These are phyloP conservation scores for Parnassius orleans DNA, from an alignment of 2,888 invertebrate genomes.

Conservation along the genomic window DNA sequence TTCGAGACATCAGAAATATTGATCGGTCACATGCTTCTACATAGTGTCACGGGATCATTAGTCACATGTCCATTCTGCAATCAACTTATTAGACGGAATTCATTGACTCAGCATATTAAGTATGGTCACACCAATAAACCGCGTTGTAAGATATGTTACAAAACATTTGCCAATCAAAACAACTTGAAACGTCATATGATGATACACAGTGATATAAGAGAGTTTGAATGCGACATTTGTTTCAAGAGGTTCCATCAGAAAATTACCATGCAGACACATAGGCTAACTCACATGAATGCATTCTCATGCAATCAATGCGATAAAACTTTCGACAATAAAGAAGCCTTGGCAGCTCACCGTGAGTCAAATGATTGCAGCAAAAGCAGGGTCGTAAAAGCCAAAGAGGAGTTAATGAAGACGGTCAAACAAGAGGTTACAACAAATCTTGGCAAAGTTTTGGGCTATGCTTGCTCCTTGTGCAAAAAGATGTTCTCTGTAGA, in stretches of 20 bases:
- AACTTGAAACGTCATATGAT: slow-evolving; percentile 76
- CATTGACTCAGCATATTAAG: slow-evolving; percentile 72
- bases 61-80: slow-evolving; percentile 70
- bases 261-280: slow-evolving; percentile 75
- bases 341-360: slow-evolving; percentile 48
- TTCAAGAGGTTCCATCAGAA: slow-evolving; percentile 71
- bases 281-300: slow-evolving; percentile 64
- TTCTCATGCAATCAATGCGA: slow-evolving; percentile 65
- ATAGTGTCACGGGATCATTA: slow-evolving; percentile 53
- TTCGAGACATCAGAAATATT: slow-evolving; percentile 72
- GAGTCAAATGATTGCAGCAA: slow-evolving; percentile 54
- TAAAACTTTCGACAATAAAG: slow-evolving; percentile 53
- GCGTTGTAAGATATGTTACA: slow-evolving; percentile 61
- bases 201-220: slow-evolving; percentile 68
- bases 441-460: slow-evolving; percentile 61
- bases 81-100: slow-evolving; percentile 60
- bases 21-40: slow-evolving; percentile 70
- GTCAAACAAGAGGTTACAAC: slow-evolving; percentile 69
- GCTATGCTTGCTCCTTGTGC: slow-evolving; percentile 70
- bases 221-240: slow-evolving; percentile 75
- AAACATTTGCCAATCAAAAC: slow-evolving; percentile 74
- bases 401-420: slow-evolving; percentile 68
- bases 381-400: slow-evolving; percentile 56
- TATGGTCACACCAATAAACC: slow-evolving; percentile 71
- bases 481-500: slow-evolving; percentile 74